A percentile compares a stretch with the other conserved stretches of the same genome.
Conservation (phyloP, 1,140 invertebrate genomes). For the Pogonus chalceus region DNA sequence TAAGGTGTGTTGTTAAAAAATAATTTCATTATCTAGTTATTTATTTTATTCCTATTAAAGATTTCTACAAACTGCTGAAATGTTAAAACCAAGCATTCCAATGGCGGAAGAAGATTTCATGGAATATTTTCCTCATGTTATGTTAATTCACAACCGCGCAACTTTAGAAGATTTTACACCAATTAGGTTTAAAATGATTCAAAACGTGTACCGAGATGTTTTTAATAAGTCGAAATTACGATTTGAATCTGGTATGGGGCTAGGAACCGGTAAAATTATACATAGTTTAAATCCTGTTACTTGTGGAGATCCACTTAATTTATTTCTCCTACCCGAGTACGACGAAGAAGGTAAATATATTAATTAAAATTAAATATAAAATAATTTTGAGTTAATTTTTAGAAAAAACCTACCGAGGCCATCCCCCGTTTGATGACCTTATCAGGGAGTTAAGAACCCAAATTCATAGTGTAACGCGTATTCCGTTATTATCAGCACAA, state of each 20-base stretch:
- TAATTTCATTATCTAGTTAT: not conserved
- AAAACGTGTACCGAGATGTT: slow-evolving; percentile 51
- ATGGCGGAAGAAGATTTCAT: slow-evolving; percentile 52
- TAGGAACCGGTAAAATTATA: slow-evolving; percentile 45
- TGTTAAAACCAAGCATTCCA: slow-evolving; percentile 71
- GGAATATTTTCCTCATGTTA: slow-evolving; percentile 65
- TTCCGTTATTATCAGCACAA: slow-evolving; percentile 51
- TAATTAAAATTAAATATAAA: slow-evolving; percentile 9
- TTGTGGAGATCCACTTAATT: slow-evolving; percentile 52
- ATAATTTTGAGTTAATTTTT: slow-evolving; percentile 15
- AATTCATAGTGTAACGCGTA: slow-evolving; percentile 54
- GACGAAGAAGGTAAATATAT: slow-evolving; percentile 44
- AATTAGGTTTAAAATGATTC: slow-evolving; percentile 52
- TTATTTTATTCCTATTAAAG: slow-evolving; percentile 34
- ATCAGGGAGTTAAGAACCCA: slow-evolving; percentile 55
- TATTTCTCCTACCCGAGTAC: slow-evolving; percentile 60
- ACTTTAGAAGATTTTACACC: slow-evolving; percentile 58
- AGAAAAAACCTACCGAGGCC: slow-evolving; percentile 44
- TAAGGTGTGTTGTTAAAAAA: slow-evolving; percentile 40
- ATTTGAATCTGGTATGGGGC: slow-evolving; percentile 54
- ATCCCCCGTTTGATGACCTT: slow-evolving; percentile 54
- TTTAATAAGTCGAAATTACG: slow-evolving; percentile 63
- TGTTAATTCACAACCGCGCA: slow-evolving; percentile 69
- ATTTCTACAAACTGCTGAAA: slow-evolving; percentile 74
- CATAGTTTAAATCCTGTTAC: slow-evolving; percentile 41